Conservation (phyloP, 2,888 invertebrate genomes). For the Diploptera punctata region DNA sequence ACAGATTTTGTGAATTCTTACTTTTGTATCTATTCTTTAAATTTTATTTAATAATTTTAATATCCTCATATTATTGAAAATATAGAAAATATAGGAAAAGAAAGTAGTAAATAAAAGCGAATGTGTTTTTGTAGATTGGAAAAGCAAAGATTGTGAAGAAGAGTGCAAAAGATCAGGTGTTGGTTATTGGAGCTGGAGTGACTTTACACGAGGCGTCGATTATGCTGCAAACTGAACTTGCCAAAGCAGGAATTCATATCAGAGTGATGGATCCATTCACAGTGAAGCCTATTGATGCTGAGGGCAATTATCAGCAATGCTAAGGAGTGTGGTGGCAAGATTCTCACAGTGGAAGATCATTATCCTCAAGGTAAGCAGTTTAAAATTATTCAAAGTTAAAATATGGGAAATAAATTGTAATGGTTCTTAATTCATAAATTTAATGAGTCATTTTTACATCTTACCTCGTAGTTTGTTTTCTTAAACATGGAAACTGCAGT, state of each 20-base stretch:
- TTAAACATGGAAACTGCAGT: too few relatives aligned
- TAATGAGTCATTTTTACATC: too few relatives aligned
- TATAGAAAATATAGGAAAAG: too few relatives aligned
- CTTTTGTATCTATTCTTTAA: too few relatives aligned
- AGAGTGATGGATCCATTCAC: slow-evolving; percentile 96
- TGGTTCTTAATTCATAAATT: too few relatives aligned
- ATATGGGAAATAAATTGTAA: too few relatives aligned
- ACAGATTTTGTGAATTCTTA: too few relatives aligned
- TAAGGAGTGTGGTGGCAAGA: slow-evolving; percentile 75
- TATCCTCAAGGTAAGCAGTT: slow-evolving; percentile 91
- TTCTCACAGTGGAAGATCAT: slow-evolving; percentile 97
- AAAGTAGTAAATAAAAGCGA: too few relatives aligned
- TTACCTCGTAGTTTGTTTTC: too few relatives aligned
- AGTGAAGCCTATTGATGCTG: slow-evolving; percentile 91
- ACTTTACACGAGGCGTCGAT: slow-evolving; percentile 93
- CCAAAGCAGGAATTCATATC: slow-evolving; percentile 71
- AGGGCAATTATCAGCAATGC: slow-evolving; percentile 78
- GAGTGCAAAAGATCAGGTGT: slow-evolving; percentile 76
- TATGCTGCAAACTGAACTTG: slow-evolving; percentile 79
- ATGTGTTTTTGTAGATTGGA: slow-evolving; percentile 65
- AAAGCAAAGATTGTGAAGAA: slow-evolving; percentile 81
- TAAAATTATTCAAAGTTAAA: too few relatives aligned
- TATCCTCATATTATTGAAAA: too few relatives aligned
- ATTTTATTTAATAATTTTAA: too few relatives aligned
- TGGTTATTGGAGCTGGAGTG: slow-evolving; percentile 92